phyloP scores from a whole-genome alignment of 2,888 invertebrate species.

The Melanotus villosus region DNA sequence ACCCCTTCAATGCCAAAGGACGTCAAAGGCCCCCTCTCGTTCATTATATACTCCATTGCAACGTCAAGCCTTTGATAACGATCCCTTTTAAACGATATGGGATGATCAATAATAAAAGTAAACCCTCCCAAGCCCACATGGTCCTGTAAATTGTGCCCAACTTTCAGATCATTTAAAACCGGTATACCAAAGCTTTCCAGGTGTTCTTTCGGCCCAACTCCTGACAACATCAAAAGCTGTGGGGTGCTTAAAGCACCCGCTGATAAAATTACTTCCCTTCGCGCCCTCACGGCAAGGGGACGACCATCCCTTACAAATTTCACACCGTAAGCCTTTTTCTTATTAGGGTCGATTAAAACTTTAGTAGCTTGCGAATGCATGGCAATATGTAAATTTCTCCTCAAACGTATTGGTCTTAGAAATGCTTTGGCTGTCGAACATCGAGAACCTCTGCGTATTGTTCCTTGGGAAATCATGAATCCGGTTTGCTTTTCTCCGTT shows the following conservation, averaged over 20 bases:
- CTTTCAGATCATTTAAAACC: slow-evolving; percentile 81
- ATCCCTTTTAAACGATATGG: slow-evolving; percentile 82
- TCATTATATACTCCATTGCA: slow-evolving; percentile 84
- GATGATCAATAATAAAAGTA: slow-evolving; percentile 86
- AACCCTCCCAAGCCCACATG: slow-evolving; percentile 90
- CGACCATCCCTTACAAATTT: slow-evolving; percentile 79
- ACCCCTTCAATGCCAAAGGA: slow-evolving; percentile 87
- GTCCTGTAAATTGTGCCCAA: slow-evolving; percentile 89
- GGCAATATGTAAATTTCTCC: slow-evolving; percentile 85
- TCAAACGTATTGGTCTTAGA: slow-evolving; percentile 82
- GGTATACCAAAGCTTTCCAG: slow-evolving; percentile 80
- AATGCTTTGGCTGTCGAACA: slow-evolving; percentile 93
- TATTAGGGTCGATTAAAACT: slow-evolving; percentile 77
- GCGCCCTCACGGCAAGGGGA: slow-evolving; percentile 78
- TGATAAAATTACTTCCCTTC: slow-evolving; percentile 86
- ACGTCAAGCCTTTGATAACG: slow-evolving; percentile 85
- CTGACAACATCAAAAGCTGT: slow-evolving; percentile 92
- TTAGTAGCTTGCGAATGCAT: slow-evolving; percentile 80
- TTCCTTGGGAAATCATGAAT: slow-evolving; percentile 90
- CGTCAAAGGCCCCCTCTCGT: slow-evolving; percentile 88
- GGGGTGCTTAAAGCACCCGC: slow-evolving; percentile 92
- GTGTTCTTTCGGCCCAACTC: slow-evolving; percentile 87
- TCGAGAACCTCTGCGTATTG: slow-evolving; percentile 82
- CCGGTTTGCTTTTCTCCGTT: slow-evolving; percentile 89
- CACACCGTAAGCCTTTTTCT: slow-evolving; percentile 83